Conservation (phyloP, 2,888 invertebrate genomes). For the Pharmacophagus antenor region DNA sequence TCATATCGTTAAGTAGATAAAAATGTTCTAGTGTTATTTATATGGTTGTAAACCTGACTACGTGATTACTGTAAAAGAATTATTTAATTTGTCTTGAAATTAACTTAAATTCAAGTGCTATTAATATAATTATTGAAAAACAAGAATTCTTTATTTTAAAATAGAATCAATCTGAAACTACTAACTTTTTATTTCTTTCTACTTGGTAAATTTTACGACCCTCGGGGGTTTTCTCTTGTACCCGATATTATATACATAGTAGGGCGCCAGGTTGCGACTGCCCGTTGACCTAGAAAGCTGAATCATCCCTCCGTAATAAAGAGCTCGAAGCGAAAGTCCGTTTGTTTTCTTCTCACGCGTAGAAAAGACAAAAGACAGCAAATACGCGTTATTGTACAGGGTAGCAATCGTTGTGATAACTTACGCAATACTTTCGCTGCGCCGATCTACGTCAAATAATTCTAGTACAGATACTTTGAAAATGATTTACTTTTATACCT, state of each 20-base stretch:
- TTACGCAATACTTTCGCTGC: not conserved
- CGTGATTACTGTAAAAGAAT: too few relatives aligned
- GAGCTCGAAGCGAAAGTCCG: slow-evolving; percentile 14
- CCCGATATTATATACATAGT: slow-evolving; percentile 6
- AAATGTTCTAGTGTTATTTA: not conserved
- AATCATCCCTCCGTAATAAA: slow-evolving; percentile 30
- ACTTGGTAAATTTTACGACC: not conserved
- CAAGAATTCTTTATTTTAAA: too few relatives aligned
- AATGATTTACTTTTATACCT: too few relatives aligned
- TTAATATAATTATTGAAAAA: not conserved
- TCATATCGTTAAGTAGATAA: not conserved
- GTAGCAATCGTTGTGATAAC: not conserved
- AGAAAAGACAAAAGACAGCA: not conserved
- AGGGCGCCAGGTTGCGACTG: slow-evolving; percentile 32
- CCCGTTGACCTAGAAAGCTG: slow-evolving; percentile 39
- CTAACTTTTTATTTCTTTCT: not conserved
- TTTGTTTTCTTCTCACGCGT: slow-evolving; percentile 16
- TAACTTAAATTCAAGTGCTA: not conserved
- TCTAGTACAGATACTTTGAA: not conserved
- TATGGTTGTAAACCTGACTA: not conserved
- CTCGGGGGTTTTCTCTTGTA: not conserved
- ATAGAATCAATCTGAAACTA: not conserved
- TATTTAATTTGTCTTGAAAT: too few relatives aligned
- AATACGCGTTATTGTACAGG: not conserved
- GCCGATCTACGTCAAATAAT: not conserved